A percentile compares a stretch with the other conserved stretches of the same genome.
Conservation (phyloP, 2,113 vertebrate genomes). For the Leptosomus discolor region DNA sequence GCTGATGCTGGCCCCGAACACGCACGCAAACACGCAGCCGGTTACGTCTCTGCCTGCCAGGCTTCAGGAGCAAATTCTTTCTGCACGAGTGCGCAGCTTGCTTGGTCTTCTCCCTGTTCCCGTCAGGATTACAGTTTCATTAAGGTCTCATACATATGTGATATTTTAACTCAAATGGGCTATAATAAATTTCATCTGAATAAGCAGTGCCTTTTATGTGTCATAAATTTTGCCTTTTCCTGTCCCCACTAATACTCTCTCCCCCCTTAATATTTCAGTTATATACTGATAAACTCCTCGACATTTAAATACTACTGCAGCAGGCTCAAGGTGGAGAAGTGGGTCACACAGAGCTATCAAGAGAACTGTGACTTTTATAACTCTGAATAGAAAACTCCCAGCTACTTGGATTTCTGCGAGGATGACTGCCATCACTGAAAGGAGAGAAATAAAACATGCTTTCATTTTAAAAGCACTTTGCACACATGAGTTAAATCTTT, state of each 20-base stretch:
- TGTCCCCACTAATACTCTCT: not conserved
- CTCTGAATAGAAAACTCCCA: not conserved
- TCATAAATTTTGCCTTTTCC: slow-evolving; percentile 17
- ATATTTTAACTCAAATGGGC: slow-evolving; percentile 24
- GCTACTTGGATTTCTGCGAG: not conserved
- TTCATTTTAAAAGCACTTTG: not conserved
- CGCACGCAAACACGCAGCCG: not conserved
- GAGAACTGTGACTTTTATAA: not conserved
- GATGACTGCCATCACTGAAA: not conserved
- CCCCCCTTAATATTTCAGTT: not conserved
- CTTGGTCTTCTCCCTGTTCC: not conserved
- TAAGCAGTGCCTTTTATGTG: slow-evolving; percentile 31
- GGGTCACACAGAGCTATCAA: not conserved
- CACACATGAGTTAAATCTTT: not conserved
- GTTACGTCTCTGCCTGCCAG: not conserved
- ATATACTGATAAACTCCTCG: slow-evolving; percentile 16
- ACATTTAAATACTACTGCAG: not conserved
- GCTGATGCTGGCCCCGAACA: not conserved
- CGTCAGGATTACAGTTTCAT: not conserved
- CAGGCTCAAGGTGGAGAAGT: not conserved
- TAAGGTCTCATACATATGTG: not conserved
- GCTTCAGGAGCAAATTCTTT: not conserved
- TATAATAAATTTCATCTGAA: slow-evolving; percentile 36
- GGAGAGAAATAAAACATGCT: not conserved
- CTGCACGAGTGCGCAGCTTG: not conserved